A percentile compares a stretch with the other conserved stretches of the same genome.
Evolutionary conservation across 2,113 vertebrate genomes (phyloP).

Genomic region (Hippolais icterina): DNA sequence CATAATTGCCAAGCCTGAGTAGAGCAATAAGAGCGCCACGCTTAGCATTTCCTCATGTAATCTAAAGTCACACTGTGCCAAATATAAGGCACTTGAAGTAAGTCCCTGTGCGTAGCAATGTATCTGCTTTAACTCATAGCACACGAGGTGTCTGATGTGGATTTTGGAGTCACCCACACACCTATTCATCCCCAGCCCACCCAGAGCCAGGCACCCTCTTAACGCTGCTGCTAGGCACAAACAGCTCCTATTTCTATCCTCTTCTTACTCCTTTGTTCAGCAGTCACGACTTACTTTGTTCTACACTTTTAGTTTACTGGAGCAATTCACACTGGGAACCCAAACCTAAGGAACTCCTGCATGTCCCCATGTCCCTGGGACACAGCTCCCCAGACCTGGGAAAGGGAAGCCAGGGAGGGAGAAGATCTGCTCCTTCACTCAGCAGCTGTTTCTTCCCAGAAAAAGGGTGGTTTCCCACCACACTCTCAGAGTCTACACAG

Average conservation of each 20-base stretch:
- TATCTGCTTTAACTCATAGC: slow-evolving; percentile 31
- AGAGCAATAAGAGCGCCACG: slow-evolving; percentile 45
- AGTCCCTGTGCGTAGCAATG: slow-evolving; percentile 2
- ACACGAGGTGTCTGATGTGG: neutral
- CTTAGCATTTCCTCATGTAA: slow-evolving; percentile 29
- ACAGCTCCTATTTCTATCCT: neutral
- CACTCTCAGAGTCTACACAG: neutral
- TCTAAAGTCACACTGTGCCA: slow-evolving; percentile 54
- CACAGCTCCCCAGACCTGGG: fast-evolving
- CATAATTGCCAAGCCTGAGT: slow-evolving; percentile 48
- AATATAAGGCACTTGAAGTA: slow-evolving; percentile 34
- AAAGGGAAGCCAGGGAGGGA: neutral
- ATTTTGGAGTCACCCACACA: slow-evolving; percentile 18
- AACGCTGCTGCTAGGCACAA: neutral
- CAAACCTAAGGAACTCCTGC: neutral
- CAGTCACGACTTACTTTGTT: neutral
- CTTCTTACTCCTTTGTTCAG: neutral
- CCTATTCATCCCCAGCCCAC: neutral
- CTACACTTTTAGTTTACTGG: neutral
- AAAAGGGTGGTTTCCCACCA: neutral
- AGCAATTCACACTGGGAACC: neutral
- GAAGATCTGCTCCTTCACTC: neutral
- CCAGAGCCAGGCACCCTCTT: neutral
- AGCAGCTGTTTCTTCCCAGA: neutral
- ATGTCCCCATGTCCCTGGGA: neutral